Conservation (phyloP, 1,140 invertebrate species). For the Meteorus sp. region DNA sequence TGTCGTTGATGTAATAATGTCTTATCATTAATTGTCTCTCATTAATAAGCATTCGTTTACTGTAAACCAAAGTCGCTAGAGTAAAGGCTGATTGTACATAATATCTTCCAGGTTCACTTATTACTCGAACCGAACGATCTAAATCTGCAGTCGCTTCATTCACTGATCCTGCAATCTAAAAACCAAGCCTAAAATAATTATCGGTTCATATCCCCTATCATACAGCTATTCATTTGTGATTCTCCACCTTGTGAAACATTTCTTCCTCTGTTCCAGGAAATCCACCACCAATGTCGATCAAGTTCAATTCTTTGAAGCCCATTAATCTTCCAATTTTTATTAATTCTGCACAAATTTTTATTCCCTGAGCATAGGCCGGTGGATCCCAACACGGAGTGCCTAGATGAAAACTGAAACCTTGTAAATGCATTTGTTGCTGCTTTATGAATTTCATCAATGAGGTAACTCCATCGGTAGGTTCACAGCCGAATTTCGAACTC, state of each 20-base stretch:
- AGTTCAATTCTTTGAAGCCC: slow-evolving; percentile 68
- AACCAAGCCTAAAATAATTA: too few species aligned
- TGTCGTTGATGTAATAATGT: slow-evolving; percentile 74
- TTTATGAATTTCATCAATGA: slow-evolving; percentile 76
- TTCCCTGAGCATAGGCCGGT: slow-evolving; percentile 71
- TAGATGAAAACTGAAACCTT: slow-evolving; percentile 88
- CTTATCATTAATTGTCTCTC: slow-evolving; percentile 34
- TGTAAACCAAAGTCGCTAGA: slow-evolving; percentile 65
- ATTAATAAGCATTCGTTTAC: slow-evolving; percentile 59
- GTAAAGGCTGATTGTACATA: slow-evolving; percentile 70
- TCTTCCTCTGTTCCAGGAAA: slow-evolving; percentile 75
- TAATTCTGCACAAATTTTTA: slow-evolving; percentile 65
- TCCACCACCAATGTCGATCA: slow-evolving; percentile 85
- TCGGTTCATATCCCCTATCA: neutral
- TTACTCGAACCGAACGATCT: slow-evolving; percentile 68
- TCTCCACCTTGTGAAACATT: slow-evolving; percentile 53
- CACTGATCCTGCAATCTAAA: slow-evolving; percentile 39
- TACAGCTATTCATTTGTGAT: neutral
- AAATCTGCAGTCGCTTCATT: slow-evolving; percentile 63
- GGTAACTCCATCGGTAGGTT: slow-evolving; percentile 75
- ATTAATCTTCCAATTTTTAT: slow-evolving; percentile 69
- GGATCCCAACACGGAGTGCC: slow-evolving; percentile 79
- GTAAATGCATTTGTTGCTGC: slow-evolving; percentile 70
- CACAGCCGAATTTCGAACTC: slow-evolving; percentile 93
- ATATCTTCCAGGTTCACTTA: slow-evolving; percentile 74